Evolutionary conservation across 2,113 vertebrate species (phyloP).

Genomic region (Anoplopoma fimbria): DNA sequence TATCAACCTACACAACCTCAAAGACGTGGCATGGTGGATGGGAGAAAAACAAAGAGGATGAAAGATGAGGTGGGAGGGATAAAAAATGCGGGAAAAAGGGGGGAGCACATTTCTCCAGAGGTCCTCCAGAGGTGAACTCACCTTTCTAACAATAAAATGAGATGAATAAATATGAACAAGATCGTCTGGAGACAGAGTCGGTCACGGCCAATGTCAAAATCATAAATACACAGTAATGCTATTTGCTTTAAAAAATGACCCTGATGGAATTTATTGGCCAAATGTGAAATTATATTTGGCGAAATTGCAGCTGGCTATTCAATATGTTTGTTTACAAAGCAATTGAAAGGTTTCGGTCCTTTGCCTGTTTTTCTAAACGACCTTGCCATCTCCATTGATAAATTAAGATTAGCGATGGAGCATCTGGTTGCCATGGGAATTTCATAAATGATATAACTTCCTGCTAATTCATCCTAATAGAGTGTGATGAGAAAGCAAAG

Average conservation of each 20-base stretch:
- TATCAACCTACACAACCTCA: conserved; percentile 3
- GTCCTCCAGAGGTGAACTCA: conserved; percentile 3
- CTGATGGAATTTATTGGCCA: conserved; percentile 14
- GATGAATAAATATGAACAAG: conserved; percentile 49
- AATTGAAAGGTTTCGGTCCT: background rate
- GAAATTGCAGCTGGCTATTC: conserved; percentile 34
- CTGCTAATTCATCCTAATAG: conserved; percentile 34
- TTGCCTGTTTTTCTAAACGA: background rate
- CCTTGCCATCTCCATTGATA: background rate
- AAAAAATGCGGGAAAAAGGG: conserved; percentile 5
- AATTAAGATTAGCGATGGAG: background rate
- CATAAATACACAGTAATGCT: background rate
- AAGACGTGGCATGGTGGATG: background rate
- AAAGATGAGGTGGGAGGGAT: background rate
- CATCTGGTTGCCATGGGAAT: conserved; percentile 26
- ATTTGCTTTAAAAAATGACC: background rate
- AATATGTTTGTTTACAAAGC: conserved; percentile 54
- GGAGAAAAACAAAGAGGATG: conserved; percentile 5
- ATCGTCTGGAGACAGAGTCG: background rate
- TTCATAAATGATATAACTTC: conserved; percentile 5
- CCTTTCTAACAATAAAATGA: conserved; percentile 10
- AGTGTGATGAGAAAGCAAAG: conserved; percentile 4
- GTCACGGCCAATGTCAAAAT: conserved; percentile 37
- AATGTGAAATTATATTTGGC: conserved; percentile 53
- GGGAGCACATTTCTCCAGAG: background rate